Evolutionary conservation across 2,888 invertebrate genomes (phyloP), one percentile per base, ranked within the genome.

Genomic region (Patella caerulea): DNA sequence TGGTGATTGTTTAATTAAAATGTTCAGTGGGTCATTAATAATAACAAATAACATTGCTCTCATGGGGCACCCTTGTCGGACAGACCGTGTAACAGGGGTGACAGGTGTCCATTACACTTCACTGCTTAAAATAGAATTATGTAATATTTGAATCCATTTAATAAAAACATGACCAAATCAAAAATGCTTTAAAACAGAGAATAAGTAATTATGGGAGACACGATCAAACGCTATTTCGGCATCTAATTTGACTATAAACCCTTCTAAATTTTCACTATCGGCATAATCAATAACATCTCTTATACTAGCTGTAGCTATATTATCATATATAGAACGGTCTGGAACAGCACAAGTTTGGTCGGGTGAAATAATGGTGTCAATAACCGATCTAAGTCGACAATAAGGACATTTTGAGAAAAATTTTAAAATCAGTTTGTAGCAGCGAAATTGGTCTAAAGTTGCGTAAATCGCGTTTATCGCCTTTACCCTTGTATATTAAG

Each of bases 221-320:
- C 84, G 73, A 73, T 85, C 83, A 54, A 85, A 85, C 1, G 83
- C 84, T 70, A 84, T 86, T 73, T 83, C 83, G 73, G 84, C 84
- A 71, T 86, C 85, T 55, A 84, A 54, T 76, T 69, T 77, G 77
- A 81, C 79, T 52, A 83, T 65, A n/a, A n/a, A n/a, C n/a, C n/a
- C n/a, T n/a, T n/a, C n/a, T n/a, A n/a, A n/a, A n/a, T n/a, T n/a
- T n/a, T n/a, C n/a, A n/a, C n/a, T n/a, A n/a, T n/a, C n/a, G n/a
- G n/a, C n/a, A n/a, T n/a, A 5, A 82, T 71, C 29, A 24, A 24
- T 24, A 24, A 24, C 24, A 0, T 24, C 24, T 24, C 24, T 24
- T 24, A 24, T 24, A 24, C 84, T 71, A 79, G 83, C 82, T 12
- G 75, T 71, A 79, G 83, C 82, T 12, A 76, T 71, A 75, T 83